Conservation (phyloP, 2,797 vertebrate species). For the Smutsia temminckii region DNA sequence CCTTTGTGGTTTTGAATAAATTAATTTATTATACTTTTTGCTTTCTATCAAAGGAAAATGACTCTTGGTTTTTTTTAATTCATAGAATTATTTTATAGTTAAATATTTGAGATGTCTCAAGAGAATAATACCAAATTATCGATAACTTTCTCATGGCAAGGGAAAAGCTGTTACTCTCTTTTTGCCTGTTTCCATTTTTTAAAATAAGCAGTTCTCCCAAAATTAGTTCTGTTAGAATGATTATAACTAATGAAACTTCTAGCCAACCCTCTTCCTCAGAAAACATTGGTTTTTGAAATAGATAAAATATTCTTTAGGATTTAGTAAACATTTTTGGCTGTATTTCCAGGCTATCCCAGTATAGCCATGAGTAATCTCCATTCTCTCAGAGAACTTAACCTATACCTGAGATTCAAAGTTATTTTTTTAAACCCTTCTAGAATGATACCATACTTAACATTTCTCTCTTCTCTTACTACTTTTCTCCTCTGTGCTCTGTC, state of each 20-base stretch:
- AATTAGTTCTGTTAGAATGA: not conserved
- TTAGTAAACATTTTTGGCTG: not conserved
- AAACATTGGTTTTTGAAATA: constrained; percentile 14
- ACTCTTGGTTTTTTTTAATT: constrained; percentile 32
- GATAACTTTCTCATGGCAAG: not conserved
- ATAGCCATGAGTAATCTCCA: not conserved
- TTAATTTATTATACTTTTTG: constrained; percentile 1
- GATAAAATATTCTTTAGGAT: not conserved
- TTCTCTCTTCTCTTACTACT: not conserved
- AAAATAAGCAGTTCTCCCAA: not conserved
- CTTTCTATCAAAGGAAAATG: not conserved
- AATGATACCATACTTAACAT: not conserved
- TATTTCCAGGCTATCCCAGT: not conserved
- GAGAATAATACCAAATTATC: constrained; percentile 20
- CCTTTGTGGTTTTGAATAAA: constrained; percentile 30
- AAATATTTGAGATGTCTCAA: constrained; percentile 31
- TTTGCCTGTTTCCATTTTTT: constrained; percentile 11
- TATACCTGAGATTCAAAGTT: not conserved
- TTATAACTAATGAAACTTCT: not conserved
- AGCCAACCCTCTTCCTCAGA: not conserved
- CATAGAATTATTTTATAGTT: constrained; percentile 42
- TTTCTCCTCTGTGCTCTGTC: not conserved
- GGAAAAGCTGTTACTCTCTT: not conserved
- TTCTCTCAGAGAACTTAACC: not conserved
- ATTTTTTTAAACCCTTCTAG: not conserved